A percentile compares a stretch with the other conserved stretches of the same genome.
Conservation (phyloP, 1,140 invertebrate species). For the Oreohelix idahoensis region DNA sequence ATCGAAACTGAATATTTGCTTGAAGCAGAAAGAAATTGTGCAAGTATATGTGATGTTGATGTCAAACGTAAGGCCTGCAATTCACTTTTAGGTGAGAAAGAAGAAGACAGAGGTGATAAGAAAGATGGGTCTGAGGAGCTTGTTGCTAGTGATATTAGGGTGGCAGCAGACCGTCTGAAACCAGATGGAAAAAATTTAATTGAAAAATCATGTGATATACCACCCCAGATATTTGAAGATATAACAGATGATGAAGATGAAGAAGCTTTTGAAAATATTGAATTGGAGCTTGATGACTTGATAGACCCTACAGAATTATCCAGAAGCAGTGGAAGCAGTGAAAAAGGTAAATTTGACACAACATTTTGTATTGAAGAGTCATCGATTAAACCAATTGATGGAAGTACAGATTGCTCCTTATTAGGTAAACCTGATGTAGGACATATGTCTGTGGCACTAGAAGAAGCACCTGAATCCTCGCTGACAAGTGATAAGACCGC, state of each 20-base stretch:
- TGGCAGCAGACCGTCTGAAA: neutral
- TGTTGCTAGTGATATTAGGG: neutral
- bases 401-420: neutral
- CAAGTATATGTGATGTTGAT: neutral
- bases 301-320: slow-evolving; percentile 22
- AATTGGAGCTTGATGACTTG: slow-evolving; percentile 37
- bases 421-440: neutral
- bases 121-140: neutral
- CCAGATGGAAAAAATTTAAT: neutral
- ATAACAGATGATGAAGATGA: slow-evolving; percentile 37
- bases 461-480: neutral
- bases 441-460: neutral
- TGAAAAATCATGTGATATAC: neutral
- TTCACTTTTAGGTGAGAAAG: neutral
- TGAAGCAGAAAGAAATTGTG: neutral
- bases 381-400: neutral
- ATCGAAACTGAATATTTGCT: neutral
- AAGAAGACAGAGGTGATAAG: neutral
- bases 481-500: neutral
- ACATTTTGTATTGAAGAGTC: neutral
- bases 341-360: neutral
- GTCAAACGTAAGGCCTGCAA: no score
- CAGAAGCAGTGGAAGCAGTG: slow-evolving; percentile 5
- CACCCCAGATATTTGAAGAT: slow-evolving; percentile 37
- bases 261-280: slow-evolving; percentile 36